Base-by-base conservation (phyloP, 2,113 vertebrate genomes). In the Gallinago paraguaiae region DNA sequence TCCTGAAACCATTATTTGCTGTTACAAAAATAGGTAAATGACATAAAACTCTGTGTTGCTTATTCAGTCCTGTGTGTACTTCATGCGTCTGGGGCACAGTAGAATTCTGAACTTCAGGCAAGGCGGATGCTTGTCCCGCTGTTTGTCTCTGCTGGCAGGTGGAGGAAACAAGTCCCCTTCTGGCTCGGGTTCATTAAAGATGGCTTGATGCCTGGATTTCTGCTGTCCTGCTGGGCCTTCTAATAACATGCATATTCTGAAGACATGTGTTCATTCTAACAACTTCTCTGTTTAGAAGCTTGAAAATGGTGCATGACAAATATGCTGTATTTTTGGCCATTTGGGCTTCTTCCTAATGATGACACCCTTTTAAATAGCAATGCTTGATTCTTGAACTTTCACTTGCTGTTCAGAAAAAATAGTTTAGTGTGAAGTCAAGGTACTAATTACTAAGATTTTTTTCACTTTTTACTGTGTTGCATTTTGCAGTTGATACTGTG, bases 191-290 rank as follows among this genome's bases (percentile, higher is more conserved):
- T 85, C 82, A 35, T 59, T 90, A 46, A 82, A n/a, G 70, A 59
- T 91, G 82, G 59, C 61, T 87, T 31, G 1, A 11, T 85, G 93
- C 75, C 91, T 93, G 61, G 20, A 70, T 93, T 97, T 95, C 30
- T 70, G 31, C 41, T 86, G 48, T 79, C 84, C 86, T 95, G 41
- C 81, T 72, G 81, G 65, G 57, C 41, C 28, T 76, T 82, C 84
- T 82, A 46, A 59, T 82, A 76, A 50, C 48, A 13, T 35, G 23
- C 37, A 43, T 79, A 24, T 69, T 94, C 87, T 60, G 60, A 87
- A 57, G 75, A 37, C 6, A 7, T 10, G 6, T 79, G 67, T 76
- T 94, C 18, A 3, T 93, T 91, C 79, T 86, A 88, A n/a, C 9
- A 74, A 1, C 63, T 94, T 87, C 51, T 65, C 74, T 82, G 27